Percentiles rank a stretch among this genome's conserved stretches.
Evolutionary conservation across 2,888 invertebrate genomes (phyloP).

Genomic region (Pasiphila rectangulata): DNA sequence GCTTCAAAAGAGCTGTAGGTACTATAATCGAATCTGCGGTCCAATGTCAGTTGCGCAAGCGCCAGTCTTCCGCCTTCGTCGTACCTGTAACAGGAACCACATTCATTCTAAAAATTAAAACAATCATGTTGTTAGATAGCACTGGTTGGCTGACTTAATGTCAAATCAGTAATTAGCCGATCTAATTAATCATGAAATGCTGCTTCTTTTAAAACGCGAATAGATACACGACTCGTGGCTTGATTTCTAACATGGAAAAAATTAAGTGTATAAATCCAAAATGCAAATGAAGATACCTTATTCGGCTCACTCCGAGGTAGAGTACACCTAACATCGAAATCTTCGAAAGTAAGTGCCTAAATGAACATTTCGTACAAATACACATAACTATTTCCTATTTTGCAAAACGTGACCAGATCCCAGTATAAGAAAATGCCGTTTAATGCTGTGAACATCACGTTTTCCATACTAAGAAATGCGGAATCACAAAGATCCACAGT

Average conservation of each 20-base stretch:
- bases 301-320: too few species aligned
- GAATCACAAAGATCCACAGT: too few species aligned
- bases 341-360: too few species aligned
- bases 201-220: too few species aligned
- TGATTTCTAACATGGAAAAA: too few species aligned
- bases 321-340: too few species aligned
- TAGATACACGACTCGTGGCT: too few species aligned
- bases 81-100: constrained; percentile 58
- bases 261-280: too few species aligned
- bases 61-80: constrained; percentile 70
- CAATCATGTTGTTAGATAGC: constrained; percentile 19
- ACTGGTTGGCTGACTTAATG: constrained; percentile 1
- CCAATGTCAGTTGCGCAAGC: constrained; percentile 81
- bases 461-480: too few species aligned
- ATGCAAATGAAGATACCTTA: too few species aligned
- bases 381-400: constrained; percentile 1
- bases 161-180: constrained; percentile 2
- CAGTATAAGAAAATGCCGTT: constrained; percentile 1
- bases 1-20: constrained; percentile 57
- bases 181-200: not conserved
- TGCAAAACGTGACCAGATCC: constrained; percentile 18
- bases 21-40: constrained; percentile 36
- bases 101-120: constrained; percentile 57
- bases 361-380: too few species aligned
- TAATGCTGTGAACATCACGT: too few species aligned